A percentile compares a stretch with the other conserved stretches of the same genome.
These are phyloP conservation scores for Andrena hattorfiana DNA, from an alignment of 2,888 invertebrate genomes.

Conservation along the genomic window DNA sequence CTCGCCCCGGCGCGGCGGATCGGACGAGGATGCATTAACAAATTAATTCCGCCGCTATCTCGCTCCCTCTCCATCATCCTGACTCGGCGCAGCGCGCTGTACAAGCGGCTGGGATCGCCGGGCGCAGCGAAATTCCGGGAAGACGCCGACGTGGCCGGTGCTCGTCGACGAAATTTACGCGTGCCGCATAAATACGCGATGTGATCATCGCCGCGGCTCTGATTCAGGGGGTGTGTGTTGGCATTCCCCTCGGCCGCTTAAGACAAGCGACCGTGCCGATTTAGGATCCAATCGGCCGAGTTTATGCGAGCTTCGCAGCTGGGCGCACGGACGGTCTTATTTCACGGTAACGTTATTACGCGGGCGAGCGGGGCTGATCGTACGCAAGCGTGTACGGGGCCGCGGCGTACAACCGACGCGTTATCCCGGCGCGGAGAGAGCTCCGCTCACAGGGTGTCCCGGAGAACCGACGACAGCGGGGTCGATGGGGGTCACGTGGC, in stretches of 20 bases:
- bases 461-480: constrained; percentile 53
- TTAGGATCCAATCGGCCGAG: constrained; percentile 79
- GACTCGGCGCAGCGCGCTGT: constrained; percentile 34
- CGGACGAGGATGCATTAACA: constrained; percentile 69
- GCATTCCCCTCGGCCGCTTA: constrained; percentile 65
- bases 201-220: constrained; percentile 70
- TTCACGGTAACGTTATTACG: constrained; percentile 76
- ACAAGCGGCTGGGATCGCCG: constrained; percentile 48
- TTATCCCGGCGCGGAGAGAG: constrained; percentile 40
- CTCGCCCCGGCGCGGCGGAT: not conserved
- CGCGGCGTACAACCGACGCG: constrained; percentile 45
- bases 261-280: constrained; percentile 76
- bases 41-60: constrained; percentile 71
- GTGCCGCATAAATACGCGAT: constrained; percentile 73
- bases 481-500: constrained; percentile 55
- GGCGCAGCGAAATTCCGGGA: constrained; percentile 69
- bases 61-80: constrained; percentile 58
- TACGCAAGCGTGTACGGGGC: constrained; percentile 59
- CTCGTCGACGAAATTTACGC: constrained; percentile 72
- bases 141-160: constrained; percentile 39
- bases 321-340: constrained; percentile 74
- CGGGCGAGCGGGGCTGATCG: constrained; percentile 46
- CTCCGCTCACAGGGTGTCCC: constrained; percentile 64
- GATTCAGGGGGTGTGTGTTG: constrained; percentile 71
- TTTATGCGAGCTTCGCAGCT: constrained; percentile 80